A percentile compares a stretch with the other conserved stretches of the same genome.
Conservation (phyloP, 2,797 vertebrate genomes). For the Xiphorhynchus erythropygius region DNA sequence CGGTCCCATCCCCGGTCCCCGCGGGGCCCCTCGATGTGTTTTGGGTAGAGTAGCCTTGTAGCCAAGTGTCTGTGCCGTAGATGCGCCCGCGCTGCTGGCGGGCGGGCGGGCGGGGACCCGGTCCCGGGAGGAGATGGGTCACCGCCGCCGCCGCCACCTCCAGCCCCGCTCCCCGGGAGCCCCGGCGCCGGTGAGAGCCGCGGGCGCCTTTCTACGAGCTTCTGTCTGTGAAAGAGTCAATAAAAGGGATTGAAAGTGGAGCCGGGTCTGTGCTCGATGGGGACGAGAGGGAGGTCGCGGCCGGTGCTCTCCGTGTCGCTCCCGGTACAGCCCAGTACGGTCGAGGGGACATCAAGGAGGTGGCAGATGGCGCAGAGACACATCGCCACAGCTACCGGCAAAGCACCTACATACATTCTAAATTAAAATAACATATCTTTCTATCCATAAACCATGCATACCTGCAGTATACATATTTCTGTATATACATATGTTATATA, state of each 20-base stretch:
- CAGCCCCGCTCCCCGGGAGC: background rate
- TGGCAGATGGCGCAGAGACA: background rate
- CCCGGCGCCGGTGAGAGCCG: background rate
- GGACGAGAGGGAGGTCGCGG: background rate
- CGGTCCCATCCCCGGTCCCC: background rate
- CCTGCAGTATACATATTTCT: background rate
- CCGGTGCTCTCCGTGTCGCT: background rate
- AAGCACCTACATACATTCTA: background rate
- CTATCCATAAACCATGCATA: background rate
- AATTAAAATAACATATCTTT: background rate
- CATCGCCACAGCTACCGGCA: background rate
- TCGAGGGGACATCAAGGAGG: background rate
- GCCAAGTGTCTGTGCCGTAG: constrained; percentile 40
- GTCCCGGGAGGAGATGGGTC: background rate
- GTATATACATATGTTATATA: background rate
- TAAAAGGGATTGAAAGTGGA: constrained; percentile 69
- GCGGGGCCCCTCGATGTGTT: background rate
- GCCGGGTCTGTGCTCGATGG: background rate
- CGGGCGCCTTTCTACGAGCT: constrained; percentile 39
- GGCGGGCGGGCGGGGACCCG: background rate
- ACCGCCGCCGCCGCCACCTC: no score
- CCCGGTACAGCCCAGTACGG: background rate
- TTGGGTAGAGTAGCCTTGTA: constrained; percentile 57
- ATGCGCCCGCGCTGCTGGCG: background rate
- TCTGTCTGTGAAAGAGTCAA: constrained; percentile 73